Percentiles rank a stretch among this genome's conserved stretches.
phyloP scores from a whole-genome alignment of 1,140 invertebrate genomes.

The Lerema accius region DNA sequence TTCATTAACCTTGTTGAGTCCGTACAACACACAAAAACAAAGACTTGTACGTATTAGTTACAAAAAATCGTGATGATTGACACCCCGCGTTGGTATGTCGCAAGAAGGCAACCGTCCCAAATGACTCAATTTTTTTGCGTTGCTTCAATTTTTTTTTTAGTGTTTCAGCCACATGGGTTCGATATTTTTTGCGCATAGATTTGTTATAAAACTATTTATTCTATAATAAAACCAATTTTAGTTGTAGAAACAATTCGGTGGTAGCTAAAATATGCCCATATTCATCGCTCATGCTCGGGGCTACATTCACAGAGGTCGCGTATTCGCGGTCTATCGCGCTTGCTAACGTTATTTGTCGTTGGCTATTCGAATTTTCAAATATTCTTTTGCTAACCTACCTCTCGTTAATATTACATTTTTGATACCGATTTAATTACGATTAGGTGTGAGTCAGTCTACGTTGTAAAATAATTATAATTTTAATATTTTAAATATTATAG shows the following conservation, averaged over 20 bases:
- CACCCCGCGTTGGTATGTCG: slow-evolving; percentile 44
- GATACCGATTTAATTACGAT: too few relatives aligned
- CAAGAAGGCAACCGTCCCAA: slow-evolving; percentile 20
- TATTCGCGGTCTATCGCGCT: background rate
- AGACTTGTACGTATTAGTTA: too few relatives aligned
- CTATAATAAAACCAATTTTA: background rate
- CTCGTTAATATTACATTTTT: too few relatives aligned
- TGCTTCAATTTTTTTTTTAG: slow-evolving; percentile 24
- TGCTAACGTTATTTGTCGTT: too few relatives aligned
- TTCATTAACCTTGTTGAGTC: too few relatives aligned
- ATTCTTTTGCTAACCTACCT: too few relatives aligned
- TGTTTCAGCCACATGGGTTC: slow-evolving; percentile 9
- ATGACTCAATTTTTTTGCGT: slow-evolving; percentile 18
- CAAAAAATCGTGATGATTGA: slow-evolving; percentile 47
- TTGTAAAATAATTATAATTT: too few relatives aligned
- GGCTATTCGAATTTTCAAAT: too few relatives aligned
- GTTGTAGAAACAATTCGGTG: background rate
- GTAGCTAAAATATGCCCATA: background rate
- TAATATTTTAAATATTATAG: too few relatives aligned
- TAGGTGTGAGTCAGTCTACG: too few relatives aligned
- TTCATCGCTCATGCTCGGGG: background rate
- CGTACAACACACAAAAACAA: too few relatives aligned
- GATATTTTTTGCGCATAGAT: slow-evolving; percentile 12
- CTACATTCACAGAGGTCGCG: background rate
- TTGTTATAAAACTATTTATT: background rate